Evolutionary conservation across 2,113 vertebrate genomes (phyloP).

Genomic region (Thamnophis sirtalis): DNA sequence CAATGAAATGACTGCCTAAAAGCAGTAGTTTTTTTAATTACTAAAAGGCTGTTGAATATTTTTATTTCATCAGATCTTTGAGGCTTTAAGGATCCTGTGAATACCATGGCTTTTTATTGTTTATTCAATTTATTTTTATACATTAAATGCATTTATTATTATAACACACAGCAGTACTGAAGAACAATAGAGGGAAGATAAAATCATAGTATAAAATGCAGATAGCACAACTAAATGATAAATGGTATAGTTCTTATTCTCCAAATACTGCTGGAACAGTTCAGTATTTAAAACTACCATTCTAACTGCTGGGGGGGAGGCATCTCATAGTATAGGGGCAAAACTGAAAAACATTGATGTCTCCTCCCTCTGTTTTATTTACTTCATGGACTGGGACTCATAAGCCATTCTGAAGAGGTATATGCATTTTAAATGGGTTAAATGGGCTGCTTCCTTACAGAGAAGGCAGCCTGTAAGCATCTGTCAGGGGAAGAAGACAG

Average conservation of each 20-base stretch:
- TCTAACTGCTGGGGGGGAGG: background rate
- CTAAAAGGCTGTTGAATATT: background rate
- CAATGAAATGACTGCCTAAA: background rate
- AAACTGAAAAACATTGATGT: background rate
- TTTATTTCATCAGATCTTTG: background rate
- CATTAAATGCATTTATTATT: background rate
- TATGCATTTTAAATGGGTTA: background rate
- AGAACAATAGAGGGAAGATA: background rate
- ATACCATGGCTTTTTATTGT: background rate
- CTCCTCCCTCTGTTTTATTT: background rate
- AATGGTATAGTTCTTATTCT: background rate
- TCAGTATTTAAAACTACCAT: background rate
- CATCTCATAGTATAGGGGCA: background rate
- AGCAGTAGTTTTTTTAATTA: background rate
- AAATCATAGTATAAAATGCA: background rate
- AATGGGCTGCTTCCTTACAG: background rate
- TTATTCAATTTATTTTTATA: background rate
- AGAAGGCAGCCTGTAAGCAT: background rate
- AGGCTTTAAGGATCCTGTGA: background rate
- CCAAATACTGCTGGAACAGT: background rate
- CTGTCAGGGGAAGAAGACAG: background rate
- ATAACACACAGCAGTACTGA: background rate
- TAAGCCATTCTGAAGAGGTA: background rate
- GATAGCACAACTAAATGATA: background rate
- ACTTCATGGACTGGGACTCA: background rate